Evolutionary conservation across 2,888 invertebrate genomes (phyloP), one percentile per base, ranked within the genome.

Genomic region (Campoplex nolae): DNA sequence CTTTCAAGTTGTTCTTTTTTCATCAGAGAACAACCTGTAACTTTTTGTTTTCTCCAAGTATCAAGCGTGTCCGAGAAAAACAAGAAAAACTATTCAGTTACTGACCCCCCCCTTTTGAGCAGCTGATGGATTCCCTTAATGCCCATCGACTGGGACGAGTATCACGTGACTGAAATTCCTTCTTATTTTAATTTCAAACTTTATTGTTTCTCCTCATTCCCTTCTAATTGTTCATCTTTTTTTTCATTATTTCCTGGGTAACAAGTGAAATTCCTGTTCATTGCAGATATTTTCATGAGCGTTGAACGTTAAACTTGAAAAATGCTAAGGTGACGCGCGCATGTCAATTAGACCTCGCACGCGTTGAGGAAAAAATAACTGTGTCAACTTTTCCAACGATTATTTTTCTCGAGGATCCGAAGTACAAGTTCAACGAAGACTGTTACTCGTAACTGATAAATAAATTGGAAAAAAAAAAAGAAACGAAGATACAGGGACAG

Each of bases 241-340:
- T 48, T 13, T 13, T 70, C 28, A 28, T 3, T 11, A 9, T 56
- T 23, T n/a, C 11, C n/a, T 23, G 38, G 38, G 56, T 56, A 1
- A 32, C 56, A 16, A 32, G 0, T 6, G 8, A 8, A 35, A 68
- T n/a, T 13, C 56, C n/a, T 32, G 16, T n/a, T 8, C n/a, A 38
- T 74, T 56, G 62, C 48, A 42, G 48, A 65, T 45, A n/a, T 48
- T 65, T 35, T 32, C 65, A 62, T 42, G 62, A 32, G 75, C 42
- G 8, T 62, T 42, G 0, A 48, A 42, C n/a, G 38, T 28, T 56
- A 58, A 38, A 42, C 45, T 48, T 3, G n/a, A 13, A 51, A 71
- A 11, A 23, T 71, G 51, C 32, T 8, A 32, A 28, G 11, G 38
- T 45, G 45, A 70, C 45, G 18, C 23, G 23, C 23, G 23, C 23